Percentiles rank a stretch among this genome's conserved stretches.
Conservation (phyloP, 2,797 vertebrate genomes). For the Ctenochaetus hawaiiensis region DNA sequence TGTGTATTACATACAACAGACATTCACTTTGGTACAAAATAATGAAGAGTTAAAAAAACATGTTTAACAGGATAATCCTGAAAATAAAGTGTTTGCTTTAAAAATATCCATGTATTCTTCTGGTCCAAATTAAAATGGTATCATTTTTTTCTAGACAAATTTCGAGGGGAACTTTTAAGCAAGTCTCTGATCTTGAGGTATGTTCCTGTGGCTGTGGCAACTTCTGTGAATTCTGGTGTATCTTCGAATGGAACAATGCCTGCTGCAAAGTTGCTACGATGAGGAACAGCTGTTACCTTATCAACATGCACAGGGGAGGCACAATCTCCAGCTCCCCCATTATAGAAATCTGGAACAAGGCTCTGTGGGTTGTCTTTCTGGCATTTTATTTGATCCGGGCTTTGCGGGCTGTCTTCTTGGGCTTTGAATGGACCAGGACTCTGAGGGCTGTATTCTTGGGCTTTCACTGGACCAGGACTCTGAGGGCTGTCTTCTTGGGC, state of each 20-base stretch:
- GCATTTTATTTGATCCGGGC: constrained; percentile 31
- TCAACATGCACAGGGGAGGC: constrained; percentile 29
- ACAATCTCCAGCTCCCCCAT: constrained; percentile 8
- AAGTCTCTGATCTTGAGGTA: constrained; percentile 93
- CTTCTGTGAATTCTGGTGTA: constrained; percentile 96
- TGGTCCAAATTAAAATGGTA: constrained; percentile 7
- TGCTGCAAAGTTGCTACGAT: constrained; percentile 94
- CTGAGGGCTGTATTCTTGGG: constrained; percentile 17
- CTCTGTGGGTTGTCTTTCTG: constrained; percentile 26
- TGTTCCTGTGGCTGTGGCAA: constrained; percentile 94
- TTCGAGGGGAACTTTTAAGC: constrained; percentile 94
- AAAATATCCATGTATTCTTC: constrained; percentile 34
- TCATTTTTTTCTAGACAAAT: constrained; percentile 90
- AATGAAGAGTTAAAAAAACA: constrained; percentile 34
- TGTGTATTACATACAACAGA: constrained; percentile 36
- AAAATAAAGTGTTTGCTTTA: constrained; percentile 46
- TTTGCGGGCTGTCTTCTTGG: constrained; percentile 22
- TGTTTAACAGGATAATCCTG: constrained; percentile 28
- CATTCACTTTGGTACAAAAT: constrained; percentile 52
- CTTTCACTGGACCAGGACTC: constrained; percentile 8
- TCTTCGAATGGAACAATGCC: constrained; percentile 97
- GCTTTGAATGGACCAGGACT: constrained; percentile 41
- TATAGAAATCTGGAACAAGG: constrained; percentile 32
- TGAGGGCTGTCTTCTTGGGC: constrained; percentile 19
- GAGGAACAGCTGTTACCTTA: constrained; percentile 86